These are phyloP conservation scores for Megaceryle alcyon DNA, from an alignment of 2,797 vertebrate genomes.

Conservation along the genomic window DNA sequence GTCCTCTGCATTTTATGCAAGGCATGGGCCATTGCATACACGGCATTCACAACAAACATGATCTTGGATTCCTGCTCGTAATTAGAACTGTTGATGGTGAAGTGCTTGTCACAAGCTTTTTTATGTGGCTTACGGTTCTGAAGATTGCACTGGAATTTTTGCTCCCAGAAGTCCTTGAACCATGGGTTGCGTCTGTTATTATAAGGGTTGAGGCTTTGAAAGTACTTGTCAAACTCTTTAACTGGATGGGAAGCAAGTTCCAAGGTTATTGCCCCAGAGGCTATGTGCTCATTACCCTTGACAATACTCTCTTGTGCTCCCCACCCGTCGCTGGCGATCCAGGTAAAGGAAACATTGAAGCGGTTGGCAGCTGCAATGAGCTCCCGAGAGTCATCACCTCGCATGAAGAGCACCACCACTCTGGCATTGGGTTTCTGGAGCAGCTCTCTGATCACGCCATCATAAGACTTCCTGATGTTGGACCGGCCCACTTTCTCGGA, in stretches of 20 bases:
- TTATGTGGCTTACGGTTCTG: slow-evolving; percentile 76
- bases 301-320: slow-evolving; percentile 96
- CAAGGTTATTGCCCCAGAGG: slow-evolving; percentile 93
- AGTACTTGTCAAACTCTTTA: slow-evolving; percentile 92
- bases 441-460: slow-evolving; percentile 92
- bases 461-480: slow-evolving; percentile 95
- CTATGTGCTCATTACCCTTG: slow-evolving; percentile 94
- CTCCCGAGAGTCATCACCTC: slow-evolving; percentile 93
- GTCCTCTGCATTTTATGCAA: slow-evolving; percentile 95
- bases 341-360: slow-evolving; percentile 94
- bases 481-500: slow-evolving; percentile 96
- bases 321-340: slow-evolving; percentile 99
- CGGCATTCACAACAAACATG: slow-evolving; percentile 98
- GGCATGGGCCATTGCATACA: slow-evolving; percentile 97
- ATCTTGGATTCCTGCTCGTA: slow-evolving; percentile 99
- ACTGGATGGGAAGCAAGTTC: slow-evolving; percentile 93
- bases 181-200: slow-evolving; percentile 95
- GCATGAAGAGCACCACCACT: slow-evolving; percentile 95
- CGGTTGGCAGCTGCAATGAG: slow-evolving; percentile 91
- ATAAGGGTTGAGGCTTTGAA: slow-evolving; percentile 88
- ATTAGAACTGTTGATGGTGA: slow-evolving; percentile 88
- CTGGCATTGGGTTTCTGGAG: slow-evolving; percentile 95
- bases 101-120: slow-evolving; percentile 85
- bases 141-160: slow-evolving; percentile 94
- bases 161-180: slow-evolving; percentile 99